These are phyloP conservation scores for Lepidocyrtoides sp. DNA, from an alignment of 2,888 invertebrate species.

Conservation along the genomic window DNA sequence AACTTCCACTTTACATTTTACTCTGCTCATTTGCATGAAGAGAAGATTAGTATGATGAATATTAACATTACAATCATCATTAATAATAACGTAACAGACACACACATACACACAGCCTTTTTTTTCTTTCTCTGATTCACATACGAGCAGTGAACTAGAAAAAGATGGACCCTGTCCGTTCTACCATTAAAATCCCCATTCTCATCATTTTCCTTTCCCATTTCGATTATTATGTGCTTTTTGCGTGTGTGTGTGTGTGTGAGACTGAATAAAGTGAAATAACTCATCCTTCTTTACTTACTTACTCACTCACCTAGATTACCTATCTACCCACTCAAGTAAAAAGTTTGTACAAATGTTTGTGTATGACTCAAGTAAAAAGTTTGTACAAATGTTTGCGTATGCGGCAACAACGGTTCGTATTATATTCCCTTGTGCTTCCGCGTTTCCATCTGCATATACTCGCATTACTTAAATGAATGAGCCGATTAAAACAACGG, in stretches of 20 bases:
- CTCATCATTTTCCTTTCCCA: neutral
- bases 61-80: neutral
- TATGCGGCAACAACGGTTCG: too few relatives aligned
- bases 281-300: too few relatives aligned
- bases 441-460: too few relatives aligned
- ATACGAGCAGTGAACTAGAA: too few relatives aligned
- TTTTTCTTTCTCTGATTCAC: neutral
- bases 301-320: too few relatives aligned
- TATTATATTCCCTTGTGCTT: neutral
- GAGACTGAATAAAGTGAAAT: too few relatives aligned
- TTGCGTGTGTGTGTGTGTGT: slow-evolving; percentile 18
- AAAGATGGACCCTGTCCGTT: too few relatives aligned
- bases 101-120: neutral
- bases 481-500: slow-evolving; percentile 29
- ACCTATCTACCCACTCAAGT: neutral
- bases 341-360: neutral
- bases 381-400: too few relatives aligned
- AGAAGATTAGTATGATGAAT: neutral
- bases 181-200: neutral
- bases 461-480: too few relatives aligned
- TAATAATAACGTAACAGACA: neutral
- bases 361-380: too few relatives aligned
- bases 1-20: slow-evolving; percentile 11
- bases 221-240: slow-evolving; percentile 4
- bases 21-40: neutral